phyloP scores from a whole-genome alignment of 2,888 invertebrate genomes.

The Drosophila aldrichi region DNA sequence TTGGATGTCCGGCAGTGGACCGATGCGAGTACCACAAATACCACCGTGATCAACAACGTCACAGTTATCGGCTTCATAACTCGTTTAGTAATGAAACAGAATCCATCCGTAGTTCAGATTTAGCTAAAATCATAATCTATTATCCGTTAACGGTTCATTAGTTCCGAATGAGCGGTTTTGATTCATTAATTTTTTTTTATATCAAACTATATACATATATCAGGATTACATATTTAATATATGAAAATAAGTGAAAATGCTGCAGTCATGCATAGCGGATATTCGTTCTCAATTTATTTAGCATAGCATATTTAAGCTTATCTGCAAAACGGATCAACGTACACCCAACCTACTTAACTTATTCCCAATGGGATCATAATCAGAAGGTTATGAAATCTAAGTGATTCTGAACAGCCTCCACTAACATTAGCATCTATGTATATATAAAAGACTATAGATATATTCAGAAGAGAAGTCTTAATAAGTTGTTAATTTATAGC shows the following conservation, averaged over 20 bases:
- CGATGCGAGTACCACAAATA: neutral
- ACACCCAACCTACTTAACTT: no score
- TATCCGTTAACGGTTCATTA: neutral
- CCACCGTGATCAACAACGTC: neutral
- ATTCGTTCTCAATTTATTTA: no score
- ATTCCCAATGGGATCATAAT: no score
- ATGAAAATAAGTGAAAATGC: no score
- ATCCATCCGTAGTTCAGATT: neutral
- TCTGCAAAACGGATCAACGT: neutral
- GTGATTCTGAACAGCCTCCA: neutral
- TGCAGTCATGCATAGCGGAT: neutral
- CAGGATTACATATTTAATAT: neutral
- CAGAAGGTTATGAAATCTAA: neutral
- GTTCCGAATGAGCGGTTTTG: neutral
- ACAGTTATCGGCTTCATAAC: conserved; percentile 15
- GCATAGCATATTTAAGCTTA: neutral
- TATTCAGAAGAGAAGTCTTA: neutral
- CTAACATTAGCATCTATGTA: neutral
- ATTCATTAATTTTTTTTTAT: neutral
- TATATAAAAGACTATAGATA: neutral
- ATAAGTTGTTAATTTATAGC: neutral
- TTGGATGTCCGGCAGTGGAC: neutral
- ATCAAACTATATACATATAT: neutral
- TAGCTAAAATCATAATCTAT: neutral
- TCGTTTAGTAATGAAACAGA: neutral